Percentiles rank a stretch among this genome's conserved stretches.
phyloP scores from a whole-genome alignment of 2,113 vertebrate genomes.

The Calypte anna region DNA sequence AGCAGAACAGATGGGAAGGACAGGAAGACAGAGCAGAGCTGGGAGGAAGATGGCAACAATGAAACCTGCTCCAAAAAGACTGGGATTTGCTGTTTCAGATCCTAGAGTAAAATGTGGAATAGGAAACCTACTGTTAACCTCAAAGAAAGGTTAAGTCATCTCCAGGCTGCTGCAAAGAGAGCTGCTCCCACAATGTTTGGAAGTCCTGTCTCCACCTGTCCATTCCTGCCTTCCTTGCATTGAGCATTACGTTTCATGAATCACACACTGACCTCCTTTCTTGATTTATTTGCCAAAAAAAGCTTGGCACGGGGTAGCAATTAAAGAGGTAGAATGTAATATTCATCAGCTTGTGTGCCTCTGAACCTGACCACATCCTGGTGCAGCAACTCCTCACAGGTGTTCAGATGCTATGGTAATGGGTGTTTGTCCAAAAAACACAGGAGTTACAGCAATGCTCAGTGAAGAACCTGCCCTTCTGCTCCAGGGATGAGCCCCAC shows the following conservation, averaged over 20 bases:
- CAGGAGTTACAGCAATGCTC: not conserved
- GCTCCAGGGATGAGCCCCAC: not conserved
- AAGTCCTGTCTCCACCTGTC: conserved; percentile 24
- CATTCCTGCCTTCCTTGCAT: not conserved
- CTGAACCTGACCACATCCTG: conserved; percentile 15
- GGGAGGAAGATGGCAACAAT: not conserved
- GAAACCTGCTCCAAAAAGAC: not conserved
- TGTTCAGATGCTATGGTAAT: not conserved
- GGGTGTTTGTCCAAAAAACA: not conserved
- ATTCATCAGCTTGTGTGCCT: not conserved
- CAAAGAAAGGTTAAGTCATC: not conserved
- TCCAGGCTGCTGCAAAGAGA: not conserved
- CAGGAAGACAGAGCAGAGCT: not conserved
- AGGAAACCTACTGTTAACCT: not conserved
- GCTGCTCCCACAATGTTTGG: not conserved
- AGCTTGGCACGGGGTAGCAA: not conserved
- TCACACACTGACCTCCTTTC: not conserved
- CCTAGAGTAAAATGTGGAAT: not conserved
- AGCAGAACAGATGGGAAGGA: not conserved
- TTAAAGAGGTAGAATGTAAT: not conserved
- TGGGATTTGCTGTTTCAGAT: not conserved
- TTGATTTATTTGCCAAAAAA: not conserved
- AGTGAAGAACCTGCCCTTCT: not conserved
- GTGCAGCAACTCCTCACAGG: not conserved
- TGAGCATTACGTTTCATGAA: not conserved